These are phyloP conservation scores for Xestia c-nigrum DNA, from an alignment of 2,888 invertebrate genomes.

Conservation along the genomic window DNA sequence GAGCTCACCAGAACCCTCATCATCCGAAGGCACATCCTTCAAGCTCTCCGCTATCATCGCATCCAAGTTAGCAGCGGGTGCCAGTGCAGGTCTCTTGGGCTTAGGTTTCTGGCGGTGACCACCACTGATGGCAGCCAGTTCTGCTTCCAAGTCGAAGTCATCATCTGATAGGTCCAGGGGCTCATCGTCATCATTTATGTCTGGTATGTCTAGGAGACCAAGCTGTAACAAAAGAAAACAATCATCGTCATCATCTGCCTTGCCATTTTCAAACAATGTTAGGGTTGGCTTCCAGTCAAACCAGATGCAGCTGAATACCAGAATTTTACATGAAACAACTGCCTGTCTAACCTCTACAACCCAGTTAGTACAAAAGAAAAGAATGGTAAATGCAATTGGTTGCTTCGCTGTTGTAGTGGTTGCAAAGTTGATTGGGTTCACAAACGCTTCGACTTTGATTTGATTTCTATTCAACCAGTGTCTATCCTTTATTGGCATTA, in stretches of 20 bases:
- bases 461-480: too few relatives aligned
- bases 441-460: too few relatives aligned
- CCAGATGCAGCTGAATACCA: too few relatives aligned
- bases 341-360: too few relatives aligned
- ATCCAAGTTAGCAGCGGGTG: conserved; percentile 92
- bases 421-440: background rate
- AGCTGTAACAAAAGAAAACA: conserved; percentile 87
- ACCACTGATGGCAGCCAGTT: conserved; percentile 93
- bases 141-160: conserved; percentile 97
- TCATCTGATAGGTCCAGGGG: conserved; percentile 89
- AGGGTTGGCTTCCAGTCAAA: too few relatives aligned
- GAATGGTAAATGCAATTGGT: too few relatives aligned
- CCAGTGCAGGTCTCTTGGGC: conserved; percentile 80
- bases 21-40: conserved; percentile 94
- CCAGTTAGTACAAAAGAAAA: too few relatives aligned
- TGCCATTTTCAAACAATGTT: too few relatives aligned
- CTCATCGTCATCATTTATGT: conserved; percentile 89
- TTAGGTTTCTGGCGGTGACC: conserved; percentile 78
- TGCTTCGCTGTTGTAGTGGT: background rate
- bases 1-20: conserved; percentile 91
- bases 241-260: too few relatives aligned
- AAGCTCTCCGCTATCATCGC: conserved; percentile 95
- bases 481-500: too few relatives aligned
- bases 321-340: too few relatives aligned
- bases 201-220: conserved; percentile 94